Evolutionary conservation across 2,888 invertebrate genomes (phyloP), one percentile per base, ranked within the genome.

Genomic region (Acanthopleura granulata): DNA sequence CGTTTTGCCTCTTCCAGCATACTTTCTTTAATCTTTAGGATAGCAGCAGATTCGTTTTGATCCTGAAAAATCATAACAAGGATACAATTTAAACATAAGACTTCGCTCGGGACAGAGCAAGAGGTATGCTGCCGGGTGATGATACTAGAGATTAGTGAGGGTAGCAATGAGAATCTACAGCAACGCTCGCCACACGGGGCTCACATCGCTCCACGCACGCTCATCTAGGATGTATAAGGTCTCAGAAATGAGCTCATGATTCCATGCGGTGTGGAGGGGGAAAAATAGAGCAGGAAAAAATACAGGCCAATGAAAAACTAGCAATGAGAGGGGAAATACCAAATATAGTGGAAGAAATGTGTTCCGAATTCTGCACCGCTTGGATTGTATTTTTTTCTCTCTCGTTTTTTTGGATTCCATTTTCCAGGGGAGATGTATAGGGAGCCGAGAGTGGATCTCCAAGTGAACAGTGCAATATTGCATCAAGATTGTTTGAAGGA

Each of bases 1-100:
- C 98, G 95, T 93, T 98, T 98, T 91, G 98, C 98, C 93, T 99
- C 99, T 92, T 99, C 98, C 93, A 99, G 98, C 97, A 99, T 98
- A 93, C 97, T 97, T 93, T 98, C 98, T 94, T 99, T 99, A 92
- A 99, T 99, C 94, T 99, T 99, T 93, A 98, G 94, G 93, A 99
- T 99, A 93, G 98, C 99, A 91, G 98, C 98, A 90, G 97, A 97
- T 93, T 98, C 98, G 91, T 95, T 98, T 93, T 97, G 89, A 79
- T 89, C 89, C 89, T 90, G 88, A 83, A 87, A 87, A 61, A 75
- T 51, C 62, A 72, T 62, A 73, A 73, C 62, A 72, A 62, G 72
- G 72, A 27, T 25, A 73, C 16, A 3, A 12, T 62, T 61, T 75
- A 70, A 66, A 66, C 66, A 66, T 66, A 66, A 66, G 29, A 27